phyloP scores from a whole-genome alignment of 2,797 vertebrate genomes.

The Apogon hyalosoma region DNA sequence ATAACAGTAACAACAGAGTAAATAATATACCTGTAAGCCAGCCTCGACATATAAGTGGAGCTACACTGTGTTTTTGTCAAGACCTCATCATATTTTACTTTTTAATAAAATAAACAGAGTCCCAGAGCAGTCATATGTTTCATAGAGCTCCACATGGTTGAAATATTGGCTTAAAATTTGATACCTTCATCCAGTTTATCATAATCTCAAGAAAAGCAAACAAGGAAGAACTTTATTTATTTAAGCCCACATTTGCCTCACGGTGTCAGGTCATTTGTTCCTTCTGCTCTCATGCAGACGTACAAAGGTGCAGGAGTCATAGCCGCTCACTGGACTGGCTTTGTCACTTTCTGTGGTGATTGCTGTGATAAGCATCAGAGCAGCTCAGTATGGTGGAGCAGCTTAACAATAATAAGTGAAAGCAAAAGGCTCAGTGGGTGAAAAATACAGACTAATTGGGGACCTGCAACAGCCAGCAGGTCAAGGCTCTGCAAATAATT shows the following conservation, averaged over 20 bases:
- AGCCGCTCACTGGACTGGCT: slow-evolving; percentile 29
- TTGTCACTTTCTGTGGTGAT: slow-evolving; percentile 50
- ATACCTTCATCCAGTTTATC: slow-evolving; percentile 12
- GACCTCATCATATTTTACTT: slow-evolving; percentile 33
- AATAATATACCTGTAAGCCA: slow-evolving; percentile 1
- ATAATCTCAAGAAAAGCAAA: slow-evolving; percentile 31
- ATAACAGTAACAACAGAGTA: neutral
- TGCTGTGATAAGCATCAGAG: slow-evolving; percentile 55
- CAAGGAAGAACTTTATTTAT: slow-evolving; percentile 20
- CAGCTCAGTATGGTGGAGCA: slow-evolving; percentile 30
- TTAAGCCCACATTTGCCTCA: slow-evolving; percentile 5
- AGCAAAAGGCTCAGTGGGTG: slow-evolving; percentile 43
- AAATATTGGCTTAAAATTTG: slow-evolving; percentile 28
- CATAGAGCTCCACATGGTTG: neutral
- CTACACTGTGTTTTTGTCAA: slow-evolving; percentile 11
- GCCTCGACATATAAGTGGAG: slow-evolving; percentile 30
- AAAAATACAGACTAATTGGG: slow-evolving; percentile 66
- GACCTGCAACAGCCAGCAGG: slow-evolving; percentile 48
- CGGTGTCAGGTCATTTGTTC: neutral
- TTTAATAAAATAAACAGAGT: slow-evolving; percentile 45
- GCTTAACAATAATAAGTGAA: slow-evolving; percentile 43
- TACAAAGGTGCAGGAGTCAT: slow-evolving; percentile 1
- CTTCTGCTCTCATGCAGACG: slow-evolving; percentile 14
- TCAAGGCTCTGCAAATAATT: slow-evolving; percentile 70
- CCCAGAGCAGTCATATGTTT: slow-evolving; percentile 22